Evolutionary conservation across 2,888 invertebrate genomes (phyloP), one percentile per base, ranked within the genome.

Genomic region (Calameuta pallipes): DNA sequence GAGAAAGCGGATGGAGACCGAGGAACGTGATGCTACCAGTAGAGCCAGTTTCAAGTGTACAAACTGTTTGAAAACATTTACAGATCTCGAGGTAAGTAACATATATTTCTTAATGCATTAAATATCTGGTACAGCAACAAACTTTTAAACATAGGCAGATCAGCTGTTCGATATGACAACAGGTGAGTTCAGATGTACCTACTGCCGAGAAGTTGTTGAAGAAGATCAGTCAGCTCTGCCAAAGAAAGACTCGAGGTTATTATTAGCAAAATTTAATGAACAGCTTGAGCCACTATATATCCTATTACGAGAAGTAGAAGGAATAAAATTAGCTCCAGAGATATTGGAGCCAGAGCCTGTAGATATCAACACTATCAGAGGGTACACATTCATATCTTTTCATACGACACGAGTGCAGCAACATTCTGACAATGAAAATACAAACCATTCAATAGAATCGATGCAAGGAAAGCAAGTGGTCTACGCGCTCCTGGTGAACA

Each of bases 11-110:
- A 96, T 99, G 94, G 99, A 99, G 92, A 97, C 97, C 0, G 98
- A 98, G 90, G 98, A 98, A 90, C 93, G 98, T 75, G 98, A 98
- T 92, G 97, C 97, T 0, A 98, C 98, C 0, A 98, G 97, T 90
- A 94, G 98, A 82, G 97, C 98, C 35, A 98, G 98, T 89, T 99
- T 99, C 91, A 97, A 97, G 89, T 99, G 99, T 90, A 96, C 96
- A 4, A 94, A 95, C 76, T 99, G 99, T 92, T 94, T 95, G 76
- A 98, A 98, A 92, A 97, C 98, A 0, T 99, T 98, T 91, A 98
- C 98, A 69, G 99, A 99, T 92, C 94, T 98, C 69, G 98, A 99
- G 92, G 96, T 95, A 88, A 92, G 92, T 87, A 56, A 35, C 69
- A 34, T 34, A 34, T 33, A 71, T 71, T 71, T 71, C 56, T 56